Conservation (phyloP, 2,113 vertebrate species). For the Glaucomys volans region DNA sequence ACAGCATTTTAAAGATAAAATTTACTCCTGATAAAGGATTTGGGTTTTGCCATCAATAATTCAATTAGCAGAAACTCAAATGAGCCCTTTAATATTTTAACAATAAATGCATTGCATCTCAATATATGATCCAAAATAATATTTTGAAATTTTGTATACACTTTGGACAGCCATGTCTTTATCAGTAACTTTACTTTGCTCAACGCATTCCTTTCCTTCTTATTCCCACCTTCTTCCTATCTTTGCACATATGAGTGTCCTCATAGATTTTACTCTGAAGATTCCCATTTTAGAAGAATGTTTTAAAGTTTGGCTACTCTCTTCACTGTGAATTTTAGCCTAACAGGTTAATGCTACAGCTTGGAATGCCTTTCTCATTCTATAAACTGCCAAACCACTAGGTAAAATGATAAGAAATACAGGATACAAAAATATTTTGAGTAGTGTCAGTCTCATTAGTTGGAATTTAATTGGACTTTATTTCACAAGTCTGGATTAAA, state of each 20-base stretch:
- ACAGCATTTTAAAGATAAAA: slow-evolving; percentile 25
- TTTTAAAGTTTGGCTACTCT: background rate
- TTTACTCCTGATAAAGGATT: background rate
- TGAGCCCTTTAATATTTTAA: background rate
- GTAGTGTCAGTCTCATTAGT: background rate
- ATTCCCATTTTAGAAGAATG: background rate
- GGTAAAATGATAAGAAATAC: slow-evolving; percentile 43
- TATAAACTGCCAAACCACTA: slow-evolving; percentile 37
- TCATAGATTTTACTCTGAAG: slow-evolving; percentile 15
- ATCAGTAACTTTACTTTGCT: background rate
- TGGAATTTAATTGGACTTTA: background rate
- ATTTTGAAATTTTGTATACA: background rate
- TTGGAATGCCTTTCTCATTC: background rate
- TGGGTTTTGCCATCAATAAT: background rate
- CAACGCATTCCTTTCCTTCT: background rate
- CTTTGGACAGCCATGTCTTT: background rate
- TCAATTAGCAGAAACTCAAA: slow-evolving; percentile 40
- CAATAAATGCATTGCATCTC: background rate
- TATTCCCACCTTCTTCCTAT: background rate
- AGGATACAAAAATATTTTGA: background rate
- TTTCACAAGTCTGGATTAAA: background rate
- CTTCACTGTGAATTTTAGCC: slow-evolving; percentile 3
- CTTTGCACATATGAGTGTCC: background rate
- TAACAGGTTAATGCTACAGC: background rate
- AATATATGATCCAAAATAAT: background rate